phyloP scores from a whole-genome alignment of 2,113 vertebrate genomes.

The Sinocyclocheilus anophthalmus region DNA sequence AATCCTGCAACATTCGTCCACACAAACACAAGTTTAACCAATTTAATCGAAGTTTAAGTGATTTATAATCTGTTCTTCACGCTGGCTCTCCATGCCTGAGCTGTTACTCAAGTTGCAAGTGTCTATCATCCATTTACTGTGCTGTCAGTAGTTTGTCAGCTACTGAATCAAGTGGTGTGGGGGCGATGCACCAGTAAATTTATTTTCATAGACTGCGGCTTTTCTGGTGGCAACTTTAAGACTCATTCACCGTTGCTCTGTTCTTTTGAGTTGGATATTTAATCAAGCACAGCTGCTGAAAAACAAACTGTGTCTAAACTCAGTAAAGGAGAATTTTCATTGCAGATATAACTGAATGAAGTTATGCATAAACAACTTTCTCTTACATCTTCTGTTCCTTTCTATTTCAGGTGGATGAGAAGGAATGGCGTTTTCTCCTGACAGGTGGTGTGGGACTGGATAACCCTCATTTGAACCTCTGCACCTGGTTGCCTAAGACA shows the following conservation, averaged over 20 bases:
- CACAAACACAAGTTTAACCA: neutral
- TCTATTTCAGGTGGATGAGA: slow-evolving; percentile 76
- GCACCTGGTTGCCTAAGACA: slow-evolving; percentile 83
- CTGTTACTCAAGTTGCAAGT: neutral
- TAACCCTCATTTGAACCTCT: slow-evolving; percentile 82
- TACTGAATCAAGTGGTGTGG: neutral
- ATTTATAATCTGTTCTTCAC: neutral
- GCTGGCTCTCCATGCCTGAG: neutral
- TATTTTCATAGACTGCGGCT: neutral
- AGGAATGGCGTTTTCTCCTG: slow-evolving; percentile 86
- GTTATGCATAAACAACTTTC: neutral
- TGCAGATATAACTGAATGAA: neutral
- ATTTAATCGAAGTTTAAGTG: neutral
- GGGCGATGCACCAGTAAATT: neutral
- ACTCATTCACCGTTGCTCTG: neutral
- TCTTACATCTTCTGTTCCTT: neutral
- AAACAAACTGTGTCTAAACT: neutral
- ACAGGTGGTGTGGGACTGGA: slow-evolving; percentile 87
- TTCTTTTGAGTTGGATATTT: neutral
- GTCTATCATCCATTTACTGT: slow-evolving; percentile 28
- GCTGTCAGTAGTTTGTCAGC: slow-evolving; percentile 27
- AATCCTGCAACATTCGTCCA: neutral
- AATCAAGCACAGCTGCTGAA: neutral
- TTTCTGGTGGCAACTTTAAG: neutral
- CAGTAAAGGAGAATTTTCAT: neutral